These are phyloP conservation scores for Drosophila gaucha DNA, from an alignment of 2,888 invertebrate genomes.

Conservation along the genomic window DNA sequence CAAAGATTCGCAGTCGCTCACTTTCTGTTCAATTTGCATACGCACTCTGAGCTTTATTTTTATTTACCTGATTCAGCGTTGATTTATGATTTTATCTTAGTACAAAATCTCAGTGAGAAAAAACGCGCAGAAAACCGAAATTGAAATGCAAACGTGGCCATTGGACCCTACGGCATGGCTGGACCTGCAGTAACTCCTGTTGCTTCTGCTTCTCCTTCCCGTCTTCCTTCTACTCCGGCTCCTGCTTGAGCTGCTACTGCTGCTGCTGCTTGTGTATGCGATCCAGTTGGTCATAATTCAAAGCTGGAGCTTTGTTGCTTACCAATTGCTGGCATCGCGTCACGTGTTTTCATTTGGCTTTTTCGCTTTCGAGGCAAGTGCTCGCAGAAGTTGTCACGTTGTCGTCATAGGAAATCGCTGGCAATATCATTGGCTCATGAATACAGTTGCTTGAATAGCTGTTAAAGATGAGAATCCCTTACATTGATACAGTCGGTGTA, in stretches of 20 bases:
- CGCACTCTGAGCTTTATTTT: conserved; percentile 75
- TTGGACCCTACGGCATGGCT: conserved; percentile 23
- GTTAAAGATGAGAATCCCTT: conserved; percentile 9
- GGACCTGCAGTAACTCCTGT: conserved; percentile 12
- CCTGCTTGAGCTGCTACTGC: conserved; percentile 15
- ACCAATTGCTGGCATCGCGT: conserved; percentile 68
- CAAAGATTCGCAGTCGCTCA: conserved; percentile 48
- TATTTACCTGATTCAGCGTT: conserved; percentile 80
- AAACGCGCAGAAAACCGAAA: conserved; percentile 51
- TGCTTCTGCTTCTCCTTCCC: not conserved
- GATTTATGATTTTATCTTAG: conserved; percentile 79
- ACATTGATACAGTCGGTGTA: conserved; percentile 27
- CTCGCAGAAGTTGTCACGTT: conserved; percentile 67
- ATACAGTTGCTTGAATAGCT: conserved; percentile 52
- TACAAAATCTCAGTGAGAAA: not conserved
- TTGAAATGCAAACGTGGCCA: conserved; percentile 76
- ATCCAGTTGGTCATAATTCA: conserved; percentile 69
- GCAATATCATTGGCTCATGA: conserved; percentile 68
- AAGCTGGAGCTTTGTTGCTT: conserved; percentile 70
- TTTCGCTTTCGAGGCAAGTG: conserved; percentile 45
- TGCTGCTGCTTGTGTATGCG: conserved; percentile 57
- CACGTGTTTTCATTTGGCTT: conserved; percentile 77
- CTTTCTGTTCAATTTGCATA: conserved; percentile 76
- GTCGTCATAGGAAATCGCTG: conserved; percentile 60
- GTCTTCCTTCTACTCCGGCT: conserved; percentile 21